Evolutionary conservation across 2,113 vertebrate genomes (phyloP).

Genomic region (Sceloporus undulatus): DNA sequence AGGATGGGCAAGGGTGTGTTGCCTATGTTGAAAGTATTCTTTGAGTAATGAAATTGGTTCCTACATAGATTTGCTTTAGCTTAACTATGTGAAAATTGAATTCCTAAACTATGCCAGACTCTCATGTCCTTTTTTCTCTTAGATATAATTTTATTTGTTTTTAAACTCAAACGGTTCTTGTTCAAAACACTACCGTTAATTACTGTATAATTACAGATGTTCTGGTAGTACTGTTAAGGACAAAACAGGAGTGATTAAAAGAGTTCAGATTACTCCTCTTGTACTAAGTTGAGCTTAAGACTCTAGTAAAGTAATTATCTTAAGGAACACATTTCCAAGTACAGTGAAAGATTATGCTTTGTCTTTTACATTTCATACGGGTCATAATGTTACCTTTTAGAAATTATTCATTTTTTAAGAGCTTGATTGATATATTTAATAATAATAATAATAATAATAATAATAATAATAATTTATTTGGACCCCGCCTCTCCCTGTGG

Average conservation of each 20-base stretch:
- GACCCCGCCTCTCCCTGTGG: too few species aligned
- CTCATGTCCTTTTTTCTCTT: neutral
- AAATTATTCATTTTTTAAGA: neutral
- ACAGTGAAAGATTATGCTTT: neutral
- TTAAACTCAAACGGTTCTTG: neutral
- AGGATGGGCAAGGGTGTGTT: constrained; percentile 51
- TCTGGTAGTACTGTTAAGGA: neutral
- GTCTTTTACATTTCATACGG: neutral
- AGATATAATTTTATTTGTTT: constrained; percentile 12
- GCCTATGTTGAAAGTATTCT: constrained; percentile 28
- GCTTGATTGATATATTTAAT: neutral
- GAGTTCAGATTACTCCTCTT: neutral
- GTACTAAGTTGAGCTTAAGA: neutral
- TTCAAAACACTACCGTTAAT: neutral
- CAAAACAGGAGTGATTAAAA: neutral
- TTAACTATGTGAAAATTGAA: constrained; percentile 15
- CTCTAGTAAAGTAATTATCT: neutral
- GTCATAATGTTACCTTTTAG: neutral
- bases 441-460: too few species aligned
- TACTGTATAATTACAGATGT: neutral
- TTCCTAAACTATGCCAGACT: neutral
- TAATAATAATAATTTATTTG: too few species aligned
- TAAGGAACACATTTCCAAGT: neutral
- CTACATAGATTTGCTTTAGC: neutral
- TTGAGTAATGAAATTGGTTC: constrained; percentile 29